Conservation (phyloP, 2,888 invertebrate genomes). For the Heliconius ismenius region DNA sequence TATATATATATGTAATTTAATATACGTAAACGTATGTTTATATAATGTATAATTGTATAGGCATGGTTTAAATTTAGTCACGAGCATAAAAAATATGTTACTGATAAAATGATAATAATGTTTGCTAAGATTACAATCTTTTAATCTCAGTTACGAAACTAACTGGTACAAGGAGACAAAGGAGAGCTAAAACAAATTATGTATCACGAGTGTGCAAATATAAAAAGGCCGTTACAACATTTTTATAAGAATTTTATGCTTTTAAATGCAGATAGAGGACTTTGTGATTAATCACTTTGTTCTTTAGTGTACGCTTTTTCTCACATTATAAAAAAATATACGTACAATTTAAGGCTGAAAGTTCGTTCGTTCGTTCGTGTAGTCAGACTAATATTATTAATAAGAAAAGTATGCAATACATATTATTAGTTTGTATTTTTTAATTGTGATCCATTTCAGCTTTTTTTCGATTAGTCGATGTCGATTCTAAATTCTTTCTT, state of each 20-base stretch:
- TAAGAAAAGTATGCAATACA: no score
- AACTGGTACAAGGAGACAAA: conserved; percentile 49
- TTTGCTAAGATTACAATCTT: conserved; percentile 40
- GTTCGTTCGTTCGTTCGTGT: no score
- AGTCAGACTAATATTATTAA: no score
- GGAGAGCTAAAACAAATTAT: conserved; percentile 19
- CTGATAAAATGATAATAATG: conserved; percentile 44
- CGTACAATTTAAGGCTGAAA: no score
- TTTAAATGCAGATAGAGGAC: neutral
- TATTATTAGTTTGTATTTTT: no score
- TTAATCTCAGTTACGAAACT: conserved; percentile 48
- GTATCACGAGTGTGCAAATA: conserved; percentile 4
- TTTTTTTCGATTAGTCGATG: no score
- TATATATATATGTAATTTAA: no score
- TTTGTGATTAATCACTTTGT: neutral
- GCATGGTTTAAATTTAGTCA: neutral
- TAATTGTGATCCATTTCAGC: no score
- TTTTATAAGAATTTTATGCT: neutral
- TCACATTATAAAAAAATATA: no score
- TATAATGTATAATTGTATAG: no score
- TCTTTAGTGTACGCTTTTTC: neutral
- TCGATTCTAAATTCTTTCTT: no score
- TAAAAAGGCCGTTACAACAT: conserved; percentile 8
- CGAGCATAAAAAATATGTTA: conserved; percentile 39
- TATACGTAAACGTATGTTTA: no score